These are phyloP conservation scores for Pimephales promelas DNA, from an alignment of 2,113 vertebrate species.

Conservation along the genomic window DNA sequence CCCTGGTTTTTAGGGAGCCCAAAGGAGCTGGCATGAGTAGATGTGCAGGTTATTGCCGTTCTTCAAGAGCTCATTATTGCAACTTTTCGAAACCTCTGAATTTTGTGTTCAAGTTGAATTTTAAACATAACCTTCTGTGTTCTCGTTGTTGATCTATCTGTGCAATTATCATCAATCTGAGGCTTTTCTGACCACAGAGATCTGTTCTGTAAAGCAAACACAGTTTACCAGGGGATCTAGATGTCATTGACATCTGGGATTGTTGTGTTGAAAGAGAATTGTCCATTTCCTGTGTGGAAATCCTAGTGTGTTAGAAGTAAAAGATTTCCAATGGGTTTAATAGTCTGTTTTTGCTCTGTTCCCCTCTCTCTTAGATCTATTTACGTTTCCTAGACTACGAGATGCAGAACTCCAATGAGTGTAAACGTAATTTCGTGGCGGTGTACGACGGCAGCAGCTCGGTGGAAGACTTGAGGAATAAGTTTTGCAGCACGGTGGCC, in stretches of 20 bases:
- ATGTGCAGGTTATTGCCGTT: not conserved
- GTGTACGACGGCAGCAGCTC: conserved; percentile 98
- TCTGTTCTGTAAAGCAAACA: conserved; percentile 20
- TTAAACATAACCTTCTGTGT: not conserved
- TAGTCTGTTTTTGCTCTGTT: not conserved
- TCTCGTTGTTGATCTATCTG: not conserved
- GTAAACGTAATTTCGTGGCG: conserved; percentile 97
- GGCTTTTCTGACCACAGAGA: not conserved
- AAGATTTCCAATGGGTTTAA: not conserved
- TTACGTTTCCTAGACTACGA: conserved; percentile 97
- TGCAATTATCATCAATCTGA: conserved; percentile 4
- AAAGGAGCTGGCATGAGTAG: not conserved
- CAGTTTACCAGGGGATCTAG: not conserved
- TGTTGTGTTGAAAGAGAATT: not conserved
- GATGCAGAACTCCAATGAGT: conserved; percentile 99
- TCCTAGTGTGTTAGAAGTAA: not conserved
- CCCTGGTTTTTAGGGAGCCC: conserved; percentile 14
- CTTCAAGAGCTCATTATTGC: not conserved
- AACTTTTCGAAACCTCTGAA: not conserved
- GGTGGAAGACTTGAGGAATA: conserved; percentile 93
- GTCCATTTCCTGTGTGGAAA: not conserved
- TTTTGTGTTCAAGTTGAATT: not conserved
- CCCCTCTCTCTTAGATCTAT: conserved; percentile 84
- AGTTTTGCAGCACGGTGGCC: conserved; percentile 98
- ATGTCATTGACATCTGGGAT: not conserved